phyloP scores from a whole-genome alignment of 2,888 invertebrate species.

The Mythimna pallens region DNA sequence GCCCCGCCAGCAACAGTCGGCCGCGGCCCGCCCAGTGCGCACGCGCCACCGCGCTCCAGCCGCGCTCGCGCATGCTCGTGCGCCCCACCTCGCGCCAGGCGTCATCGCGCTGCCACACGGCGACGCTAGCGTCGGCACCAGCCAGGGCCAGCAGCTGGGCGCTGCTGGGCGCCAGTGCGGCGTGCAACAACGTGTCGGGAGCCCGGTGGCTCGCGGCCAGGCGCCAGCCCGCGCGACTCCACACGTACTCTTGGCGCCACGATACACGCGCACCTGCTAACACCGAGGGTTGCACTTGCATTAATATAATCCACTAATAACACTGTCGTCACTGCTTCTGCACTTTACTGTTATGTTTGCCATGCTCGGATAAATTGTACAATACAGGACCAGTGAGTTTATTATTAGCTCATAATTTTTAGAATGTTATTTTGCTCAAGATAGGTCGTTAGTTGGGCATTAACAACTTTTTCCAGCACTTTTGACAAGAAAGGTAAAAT shows the following conservation, averaged over 20 bases:
- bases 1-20: slow-evolving; percentile 78
- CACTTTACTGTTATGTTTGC: too few relatives aligned
- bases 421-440: too few relatives aligned
- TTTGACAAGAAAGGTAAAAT: too few relatives aligned
- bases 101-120: slow-evolving; percentile 61
- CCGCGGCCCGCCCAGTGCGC: slow-evolving; percentile 64
- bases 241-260: slow-evolving; percentile 76
- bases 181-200: slow-evolving; percentile 65
- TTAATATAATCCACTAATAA: too few relatives aligned
- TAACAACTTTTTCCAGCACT: too few relatives aligned
- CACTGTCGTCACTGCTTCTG: too few relatives aligned
- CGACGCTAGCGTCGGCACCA: slow-evolving; percentile 68
- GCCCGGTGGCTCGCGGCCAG: slow-evolving; percentile 43
- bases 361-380: too few relatives aligned
- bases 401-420: too few relatives aligned
- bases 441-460: too few relatives aligned
- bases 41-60: slow-evolving; percentile 70
- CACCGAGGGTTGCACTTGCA: background rate
- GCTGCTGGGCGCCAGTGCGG: slow-evolving; percentile 53
- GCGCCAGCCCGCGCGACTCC: slow-evolving; percentile 67
- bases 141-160: slow-evolving; percentile 65
- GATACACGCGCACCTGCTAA: slow-evolving; percentile 40
- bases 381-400: too few relatives aligned
- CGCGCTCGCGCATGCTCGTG: slow-evolving; percentile 61
- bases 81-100: slow-evolving; percentile 56